phyloP scores from a whole-genome alignment of 1,140 invertebrate species.

The Aphidius ervi region DNA sequence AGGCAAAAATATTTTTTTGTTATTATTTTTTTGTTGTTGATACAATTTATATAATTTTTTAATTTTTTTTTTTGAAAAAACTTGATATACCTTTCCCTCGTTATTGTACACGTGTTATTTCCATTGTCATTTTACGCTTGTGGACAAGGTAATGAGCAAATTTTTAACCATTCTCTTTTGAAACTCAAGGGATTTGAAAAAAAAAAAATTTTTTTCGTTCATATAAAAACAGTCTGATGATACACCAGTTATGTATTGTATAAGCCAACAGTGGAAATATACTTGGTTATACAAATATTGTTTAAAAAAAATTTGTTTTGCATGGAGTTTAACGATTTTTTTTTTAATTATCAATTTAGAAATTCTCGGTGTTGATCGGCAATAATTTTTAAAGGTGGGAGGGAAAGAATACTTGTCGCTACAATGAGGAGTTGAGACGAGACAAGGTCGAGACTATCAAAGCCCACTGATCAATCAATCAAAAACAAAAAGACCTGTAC shows the following conservation, averaged over 20 bases:
- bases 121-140: conserved; percentile 30
- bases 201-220: too few relatives aligned
- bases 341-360: too few relatives aligned
- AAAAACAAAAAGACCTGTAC: conserved; percentile 31
- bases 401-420: conserved; percentile 3
- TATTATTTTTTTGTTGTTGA: not conserved
- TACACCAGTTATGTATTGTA: too few relatives aligned
- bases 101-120: conserved; percentile 11
- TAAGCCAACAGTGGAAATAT: too few relatives aligned
- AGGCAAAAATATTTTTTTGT: too few relatives aligned
- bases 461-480: conserved; percentile 18
- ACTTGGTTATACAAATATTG: too few relatives aligned
- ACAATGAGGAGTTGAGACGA: conserved; percentile 23
- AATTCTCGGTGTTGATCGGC: too few relatives aligned
- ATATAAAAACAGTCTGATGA: too few relatives aligned
- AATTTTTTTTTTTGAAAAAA: conserved; percentile 6
- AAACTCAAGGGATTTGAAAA: too few relatives aligned
- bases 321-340: too few relatives aligned
- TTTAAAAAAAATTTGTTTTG: too few relatives aligned
- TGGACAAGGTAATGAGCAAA: conserved; percentile 28
- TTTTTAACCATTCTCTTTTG: conserved; percentile 14
- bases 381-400: not conserved
- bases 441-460: conserved; percentile 46
- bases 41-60: not conserved
- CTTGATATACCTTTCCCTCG: conserved; percentile 14